A percentile compares a stretch with the other conserved stretches of the same genome.
Evolutionary conservation across 2,797 vertebrate species (phyloP).

Genomic region (Cyclopterus lumpus): DNA sequence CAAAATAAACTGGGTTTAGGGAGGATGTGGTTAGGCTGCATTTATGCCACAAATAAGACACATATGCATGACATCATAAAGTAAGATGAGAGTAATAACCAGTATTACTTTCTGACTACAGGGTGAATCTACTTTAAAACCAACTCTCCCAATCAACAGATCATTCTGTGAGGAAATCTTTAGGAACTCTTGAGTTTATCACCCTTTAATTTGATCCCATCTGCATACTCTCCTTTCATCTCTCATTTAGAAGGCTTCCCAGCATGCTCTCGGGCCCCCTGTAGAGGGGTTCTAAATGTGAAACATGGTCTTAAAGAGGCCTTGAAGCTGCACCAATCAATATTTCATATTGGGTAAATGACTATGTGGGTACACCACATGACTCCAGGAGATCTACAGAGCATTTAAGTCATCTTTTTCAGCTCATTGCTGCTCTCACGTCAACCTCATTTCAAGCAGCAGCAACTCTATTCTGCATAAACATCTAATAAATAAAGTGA

Average conservation of each 20-base stretch:
- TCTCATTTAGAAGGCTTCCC: background rate
- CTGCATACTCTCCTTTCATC: background rate
- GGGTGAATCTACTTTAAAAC: background rate
- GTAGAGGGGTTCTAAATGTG: background rate
- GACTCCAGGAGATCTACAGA: background rate
- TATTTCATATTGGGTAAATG: background rate
- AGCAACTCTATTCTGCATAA: background rate
- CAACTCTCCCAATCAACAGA: background rate
- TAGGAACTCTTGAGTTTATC: background rate
- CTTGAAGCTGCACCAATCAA: background rate
- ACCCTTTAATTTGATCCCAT: background rate
- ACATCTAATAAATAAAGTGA: background rate
- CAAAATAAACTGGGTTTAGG: background rate
- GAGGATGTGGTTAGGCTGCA: background rate
- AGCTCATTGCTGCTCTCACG: background rate
- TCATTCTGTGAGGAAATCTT: background rate
- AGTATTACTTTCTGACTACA: background rate
- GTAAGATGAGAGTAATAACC: background rate
- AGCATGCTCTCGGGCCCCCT: background rate
- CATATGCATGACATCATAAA: background rate
- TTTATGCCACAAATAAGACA: background rate
- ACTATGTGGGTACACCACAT: background rate
- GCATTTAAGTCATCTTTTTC: background rate
- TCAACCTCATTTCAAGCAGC: background rate
- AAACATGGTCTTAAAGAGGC: background rate